Base-by-base conservation (phyloP, 1,140 invertebrate genomes). In the Myzus persicae region DNA sequence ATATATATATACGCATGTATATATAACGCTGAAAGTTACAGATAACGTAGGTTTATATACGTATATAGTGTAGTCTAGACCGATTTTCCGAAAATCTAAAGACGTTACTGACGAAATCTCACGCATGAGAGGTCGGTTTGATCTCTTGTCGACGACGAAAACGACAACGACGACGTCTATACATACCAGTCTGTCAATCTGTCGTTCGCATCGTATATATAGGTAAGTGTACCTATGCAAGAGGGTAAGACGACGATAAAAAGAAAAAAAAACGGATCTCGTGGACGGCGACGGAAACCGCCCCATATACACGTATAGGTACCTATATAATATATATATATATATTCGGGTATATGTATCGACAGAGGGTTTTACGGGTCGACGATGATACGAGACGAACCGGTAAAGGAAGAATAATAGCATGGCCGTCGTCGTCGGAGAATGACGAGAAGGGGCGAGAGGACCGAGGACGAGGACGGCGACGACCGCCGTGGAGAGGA, bases 371-470 rank as follows among this genome's bases (percentile, higher is more conserved):
- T 82, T 82, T 82, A 82, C 81, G 81, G 38, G 40, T 85, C 38
- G 82, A 40, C 38, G 82, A 42, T 42, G 38, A 85, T 85, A 85
- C 81, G 76, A 82, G 36, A 82, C 76, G 81, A 82, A 85, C 40
- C 82, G 24, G 82, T 85, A 85, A 42, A 85, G 24, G 82, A 85
- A 85, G 38, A 85, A 85, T 85, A 85, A 85, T 85, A 85, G 82
- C 24, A 82, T 40, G 24, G 82, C 38, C 20, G 22, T 85, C 38
- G 82, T 40, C 40, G 40, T 51, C 0, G 14, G 31, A 5, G 59
- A n/a, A 67, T 67, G 59, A 76, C 14, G 59, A 20, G 59, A 1
- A 76, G 14, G 22, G 36, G 31, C 31, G 9, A 14, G 9, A 67
- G 26, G n/a, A n/a, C n/a, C 26, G 31, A n/a, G n/a, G n/a, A n/a